Base-by-base conservation (phyloP, 1,140 invertebrate genomes). In the Lepidurus arcticus region DNA sequence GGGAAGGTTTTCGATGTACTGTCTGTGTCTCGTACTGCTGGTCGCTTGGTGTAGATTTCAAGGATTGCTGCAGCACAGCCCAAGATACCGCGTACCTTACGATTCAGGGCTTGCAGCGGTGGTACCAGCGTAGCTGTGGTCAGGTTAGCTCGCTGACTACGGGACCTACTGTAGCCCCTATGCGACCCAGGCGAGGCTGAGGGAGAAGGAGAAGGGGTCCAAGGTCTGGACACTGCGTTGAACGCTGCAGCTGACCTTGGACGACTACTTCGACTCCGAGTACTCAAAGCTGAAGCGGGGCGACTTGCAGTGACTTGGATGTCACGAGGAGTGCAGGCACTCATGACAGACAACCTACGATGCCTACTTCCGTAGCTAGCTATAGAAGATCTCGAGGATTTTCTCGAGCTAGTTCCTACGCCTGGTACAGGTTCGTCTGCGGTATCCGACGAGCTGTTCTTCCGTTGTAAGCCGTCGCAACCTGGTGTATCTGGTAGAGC, bases 51-150 rank as follows among this genome's bases (percentile, higher is more conserved):
- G 44, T 80, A 80, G 24, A 76, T 44, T 24, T 80, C 79, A n/a
- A 80, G 44, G 43, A 80, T 77, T 11, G 77, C 53, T 10, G 73
- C 73, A 24, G 76, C 79, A 24, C 76, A 80, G 7, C 79, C 79
- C 42, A 80, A 10, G 24, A 80, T 78, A 26, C 45, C 73, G 11
- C 76, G 44, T 10, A 80, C 79, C 74, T 77, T 76, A 13, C 43
- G 42, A 73, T 80, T 80, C 42, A 80, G 79, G 8, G 79, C 79
- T 13, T 80, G 79, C 24, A 80, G 73, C 7, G 75, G 79, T 11
- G 79, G 44, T 3, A 78, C 79, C 73, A 80, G 44, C 5, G 79
- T 42, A 8, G 73, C 45, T 7, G 79, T 73, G 1, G 79, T 73
- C 11, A 44, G 53, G 21, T 26, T 73, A 42, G 26, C 73, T 2